Base-by-base conservation (phyloP, 1,140 invertebrate species). In the Sycophila sp. region DNA sequence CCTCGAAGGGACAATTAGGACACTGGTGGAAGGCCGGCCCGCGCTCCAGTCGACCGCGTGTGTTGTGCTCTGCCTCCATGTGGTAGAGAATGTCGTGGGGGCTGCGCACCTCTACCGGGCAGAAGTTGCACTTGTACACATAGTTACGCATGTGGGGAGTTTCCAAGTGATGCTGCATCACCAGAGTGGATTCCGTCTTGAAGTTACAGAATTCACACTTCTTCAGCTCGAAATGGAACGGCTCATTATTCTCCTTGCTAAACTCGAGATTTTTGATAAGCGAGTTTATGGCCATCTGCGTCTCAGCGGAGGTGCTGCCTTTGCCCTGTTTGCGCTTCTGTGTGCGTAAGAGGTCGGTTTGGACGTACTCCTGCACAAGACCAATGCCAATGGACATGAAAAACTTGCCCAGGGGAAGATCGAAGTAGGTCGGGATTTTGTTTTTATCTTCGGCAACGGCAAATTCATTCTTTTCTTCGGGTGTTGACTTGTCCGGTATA, bases 121-220 rank as follows among this genome's bases (percentile, higher is more conserved):
- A 97, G 81, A 95, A 96, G 85, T 96, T 95, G 87, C 94, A 98
- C 81, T 91, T 91, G 80, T 95, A 94, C 8, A 94, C 87, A 76
- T 93, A 92, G 78, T 94, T 94, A 68, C 91, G 93, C 92, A 96
- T 93, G 82, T 98, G 96, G 22, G 96, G 96, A 28, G 94, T 95
- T 79, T 97, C 94, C 79, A 96, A 89, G 83, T 99, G 96, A 83
- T 94, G 92, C 30, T 93, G 90, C 91, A 98, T 91, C 6, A 94
- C 94, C 72, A 96, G 85, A 1, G 87, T 84, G 13, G 96, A 98
- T 84, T 98, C 96, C 0, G 95, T 95, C 84, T 95, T 95, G 87
- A 98, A 99, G 81, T 89, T 94, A 87, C 96, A 99, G 78, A 92
- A 92, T 79, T 95, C 91, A 86, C 96, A 98, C 81, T 95, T 96